Conservation (phyloP, 2,888 invertebrate genomes). For the Hartigia nigra region DNA sequence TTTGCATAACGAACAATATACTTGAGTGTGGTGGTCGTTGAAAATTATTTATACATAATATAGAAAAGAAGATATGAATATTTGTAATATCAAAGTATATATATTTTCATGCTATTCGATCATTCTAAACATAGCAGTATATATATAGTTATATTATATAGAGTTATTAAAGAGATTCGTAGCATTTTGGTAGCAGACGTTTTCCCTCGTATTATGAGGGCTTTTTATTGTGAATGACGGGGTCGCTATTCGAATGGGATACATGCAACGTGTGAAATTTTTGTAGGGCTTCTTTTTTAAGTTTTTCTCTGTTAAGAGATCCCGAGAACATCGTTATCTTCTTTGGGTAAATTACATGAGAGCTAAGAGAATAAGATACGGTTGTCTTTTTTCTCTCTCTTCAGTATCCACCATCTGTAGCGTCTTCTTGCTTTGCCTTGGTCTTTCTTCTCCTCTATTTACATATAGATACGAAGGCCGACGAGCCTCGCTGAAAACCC, state of each 20-base stretch:
- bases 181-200: neutral
- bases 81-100: no score
- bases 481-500: slow-evolving; percentile 10
- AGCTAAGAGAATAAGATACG: neutral
- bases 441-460: slow-evolving; percentile 48
- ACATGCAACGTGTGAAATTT: neutral
- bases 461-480: slow-evolving; percentile 59
- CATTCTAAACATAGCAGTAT: no score
- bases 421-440: slow-evolving; percentile 26
- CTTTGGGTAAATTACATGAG: neutral
- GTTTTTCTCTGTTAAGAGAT: neutral
- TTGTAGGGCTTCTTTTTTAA: neutral
- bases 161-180: neutral
- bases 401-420: neutral
- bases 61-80: no score
- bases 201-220: neutral
- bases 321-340: neutral
- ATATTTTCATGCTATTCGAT: no score
- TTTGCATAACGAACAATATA: neutral
- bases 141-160: no score
- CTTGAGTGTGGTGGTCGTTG: neutral
- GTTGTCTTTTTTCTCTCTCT: slow-evolving; percentile 20
- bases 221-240: neutral
- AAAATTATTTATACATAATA: neutral
- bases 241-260: neutral